Conservation (phyloP, 1,140 invertebrate species). For the Helicorthomorpha holstii region DNA sequence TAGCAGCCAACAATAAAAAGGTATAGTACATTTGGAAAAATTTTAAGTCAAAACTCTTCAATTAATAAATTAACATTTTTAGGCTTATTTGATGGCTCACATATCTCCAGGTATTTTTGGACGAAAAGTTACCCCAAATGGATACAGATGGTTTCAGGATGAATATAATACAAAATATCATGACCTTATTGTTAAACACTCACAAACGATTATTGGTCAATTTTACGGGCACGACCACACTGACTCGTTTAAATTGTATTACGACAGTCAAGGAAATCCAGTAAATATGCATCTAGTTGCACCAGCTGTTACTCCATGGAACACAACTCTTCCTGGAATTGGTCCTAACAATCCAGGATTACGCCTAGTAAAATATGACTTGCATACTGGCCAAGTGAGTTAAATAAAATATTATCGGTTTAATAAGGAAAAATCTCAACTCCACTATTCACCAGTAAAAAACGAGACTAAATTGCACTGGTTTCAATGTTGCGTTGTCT, state of each 20-base stretch:
- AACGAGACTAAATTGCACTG: no score
- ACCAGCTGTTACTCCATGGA: conserved; percentile 65
- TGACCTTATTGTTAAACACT: conserved; percentile 47
- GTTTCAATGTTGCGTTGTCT: no score
- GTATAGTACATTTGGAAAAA: conserved; percentile 11
- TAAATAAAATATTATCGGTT: no score
- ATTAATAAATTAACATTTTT: conserved; percentile 24
- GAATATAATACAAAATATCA: conserved; percentile 37
- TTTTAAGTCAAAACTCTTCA: background rate
- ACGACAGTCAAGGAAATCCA: conserved; percentile 46
- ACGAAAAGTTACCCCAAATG: conserved; percentile 37
- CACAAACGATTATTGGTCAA: conserved; percentile 66
- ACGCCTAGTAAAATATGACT: conserved; percentile 73
- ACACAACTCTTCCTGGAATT: conserved; percentile 34
- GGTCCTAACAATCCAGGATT: conserved; percentile 65
- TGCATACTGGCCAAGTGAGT: conserved; percentile 53
- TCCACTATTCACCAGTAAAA: no score
- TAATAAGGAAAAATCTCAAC: no score
- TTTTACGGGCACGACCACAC: conserved; percentile 85
- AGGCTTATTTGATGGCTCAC: conserved; percentile 81
- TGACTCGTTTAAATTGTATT: conserved; percentile 71
- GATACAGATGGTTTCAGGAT: conserved; percentile 18
- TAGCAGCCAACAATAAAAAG: conserved; percentile 12
- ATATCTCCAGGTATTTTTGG: conserved; percentile 74
- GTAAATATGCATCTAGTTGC: conserved; percentile 69